A percentile compares a stretch with the other conserved stretches of the same genome.
Conservation (phyloP, 2,888 invertebrate species). For the Stegophylla sp. region DNA sequence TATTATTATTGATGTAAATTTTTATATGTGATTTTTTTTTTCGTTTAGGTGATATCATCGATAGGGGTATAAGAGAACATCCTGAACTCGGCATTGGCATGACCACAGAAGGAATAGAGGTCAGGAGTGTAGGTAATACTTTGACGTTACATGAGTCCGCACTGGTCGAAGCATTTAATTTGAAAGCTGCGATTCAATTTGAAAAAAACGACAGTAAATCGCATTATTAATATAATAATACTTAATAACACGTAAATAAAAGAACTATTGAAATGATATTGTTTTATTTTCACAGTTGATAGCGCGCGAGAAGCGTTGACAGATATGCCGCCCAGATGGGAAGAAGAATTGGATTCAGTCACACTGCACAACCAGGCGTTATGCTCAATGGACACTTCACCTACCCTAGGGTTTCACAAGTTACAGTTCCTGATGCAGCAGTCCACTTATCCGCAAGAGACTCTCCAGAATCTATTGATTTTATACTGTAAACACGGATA, state of each 20-base stretch:
- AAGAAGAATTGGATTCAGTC: conserved; percentile 96
- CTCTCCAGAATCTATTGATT: conserved; percentile 92
- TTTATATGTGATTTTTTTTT: background rate
- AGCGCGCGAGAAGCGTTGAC: conserved; percentile 85
- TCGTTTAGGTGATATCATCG: conserved; percentile 82
- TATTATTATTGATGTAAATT: background rate
- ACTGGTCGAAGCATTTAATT: conserved; percentile 95
- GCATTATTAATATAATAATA: background rate
- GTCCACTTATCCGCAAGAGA: conserved; percentile 96
- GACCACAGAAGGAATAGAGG: conserved; percentile 91
- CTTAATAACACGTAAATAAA: background rate
- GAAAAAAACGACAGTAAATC: conserved; percentile 80
- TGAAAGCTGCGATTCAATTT: conserved; percentile 98
- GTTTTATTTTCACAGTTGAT: conserved; percentile 69
- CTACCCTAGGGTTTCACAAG: conserved; percentile 93
- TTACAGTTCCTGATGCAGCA: conserved; percentile 92
- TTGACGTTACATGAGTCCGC: conserved; percentile 93
- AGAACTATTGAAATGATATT: background rate
- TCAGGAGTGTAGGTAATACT: conserved; percentile 95
- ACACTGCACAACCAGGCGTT: conserved; percentile 97
- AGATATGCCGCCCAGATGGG: conserved; percentile 91
- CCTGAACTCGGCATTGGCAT: conserved; percentile 97
- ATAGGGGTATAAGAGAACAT: conserved; percentile 93
- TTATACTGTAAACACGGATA: conserved; percentile 97
- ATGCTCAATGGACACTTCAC: conserved; percentile 84